Conservation (phyloP, 1,140 invertebrate species). For the Elymnias hypermnestra region DNA sequence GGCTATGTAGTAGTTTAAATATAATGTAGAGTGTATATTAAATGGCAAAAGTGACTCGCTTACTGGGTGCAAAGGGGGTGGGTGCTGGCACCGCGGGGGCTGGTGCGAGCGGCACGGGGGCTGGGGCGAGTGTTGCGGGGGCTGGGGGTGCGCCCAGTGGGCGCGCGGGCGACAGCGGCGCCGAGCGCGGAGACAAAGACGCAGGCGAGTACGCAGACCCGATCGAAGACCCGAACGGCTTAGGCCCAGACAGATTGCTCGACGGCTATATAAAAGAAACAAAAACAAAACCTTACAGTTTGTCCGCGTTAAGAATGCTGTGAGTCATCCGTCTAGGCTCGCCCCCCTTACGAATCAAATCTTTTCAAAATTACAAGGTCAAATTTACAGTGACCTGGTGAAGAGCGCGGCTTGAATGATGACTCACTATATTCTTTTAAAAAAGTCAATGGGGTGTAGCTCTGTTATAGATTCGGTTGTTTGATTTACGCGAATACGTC, state of each 20-base stretch:
- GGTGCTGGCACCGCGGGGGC: slow-evolving; percentile 44
- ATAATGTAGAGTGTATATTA: slow-evolving; percentile 19
- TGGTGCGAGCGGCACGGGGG: slow-evolving; percentile 43
- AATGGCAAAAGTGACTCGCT: slow-evolving; percentile 70
- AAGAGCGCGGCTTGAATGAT: no score
- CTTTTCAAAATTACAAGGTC: no score
- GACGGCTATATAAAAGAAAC: slow-evolving; percentile 41
- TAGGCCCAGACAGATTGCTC: slow-evolving; percentile 77
- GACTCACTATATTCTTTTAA: no score
- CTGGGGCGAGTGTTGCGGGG: no score
- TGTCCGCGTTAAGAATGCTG: no score
- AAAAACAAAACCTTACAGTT: not conserved
- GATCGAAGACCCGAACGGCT: slow-evolving; percentile 78
- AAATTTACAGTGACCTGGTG: no score
- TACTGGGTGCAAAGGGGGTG: slow-evolving; percentile 64
- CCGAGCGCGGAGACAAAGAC: slow-evolving; percentile 49
- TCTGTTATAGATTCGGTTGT: no score
- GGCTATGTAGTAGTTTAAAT: not conserved
- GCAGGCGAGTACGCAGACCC: slow-evolving; percentile 63
- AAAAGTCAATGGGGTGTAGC: no score
- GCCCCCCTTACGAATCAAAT: no score
- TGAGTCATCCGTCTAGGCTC: no score
- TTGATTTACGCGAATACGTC: no score
- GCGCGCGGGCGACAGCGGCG: slow-evolving; percentile 18
- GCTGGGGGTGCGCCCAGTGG: slow-evolving; percentile 15